These are phyloP conservation scores for Mormoops blainvillei DNA, from an alignment of 2,113 vertebrate species.

Conservation along the genomic window DNA sequence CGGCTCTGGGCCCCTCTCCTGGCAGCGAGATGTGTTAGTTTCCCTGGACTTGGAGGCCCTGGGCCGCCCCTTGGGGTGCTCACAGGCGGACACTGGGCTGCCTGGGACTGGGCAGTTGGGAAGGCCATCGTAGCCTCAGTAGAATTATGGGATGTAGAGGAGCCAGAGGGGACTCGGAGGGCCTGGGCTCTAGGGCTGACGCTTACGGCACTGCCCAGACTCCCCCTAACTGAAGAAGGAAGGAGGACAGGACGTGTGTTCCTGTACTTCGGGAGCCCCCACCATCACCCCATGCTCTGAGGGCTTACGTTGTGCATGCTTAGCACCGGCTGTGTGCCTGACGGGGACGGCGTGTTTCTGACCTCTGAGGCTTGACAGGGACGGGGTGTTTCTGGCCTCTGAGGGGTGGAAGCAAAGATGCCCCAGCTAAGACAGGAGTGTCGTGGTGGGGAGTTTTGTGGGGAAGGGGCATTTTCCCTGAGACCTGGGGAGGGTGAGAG, in stretches of 20 bases:
- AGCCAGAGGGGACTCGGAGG: rapidly evolving
- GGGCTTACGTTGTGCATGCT: rapidly evolving
- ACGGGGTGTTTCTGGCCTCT: no score
- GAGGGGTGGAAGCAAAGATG: not conserved
- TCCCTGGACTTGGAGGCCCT: not conserved
- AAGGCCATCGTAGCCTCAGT: not conserved
- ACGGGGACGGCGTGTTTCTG: not conserved
- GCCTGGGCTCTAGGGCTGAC: not conserved
- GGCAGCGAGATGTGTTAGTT: rapidly evolving
- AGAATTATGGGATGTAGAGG: not conserved
- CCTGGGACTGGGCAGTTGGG: not conserved
- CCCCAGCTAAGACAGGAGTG: not conserved
- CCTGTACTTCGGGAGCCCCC: not conserved
- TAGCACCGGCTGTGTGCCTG: no score
- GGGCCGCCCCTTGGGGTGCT: no score
- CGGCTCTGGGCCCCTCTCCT: not conserved
- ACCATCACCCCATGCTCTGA: rapidly evolving
- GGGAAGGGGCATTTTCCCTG: not conserved
- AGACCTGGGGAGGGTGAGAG: not conserved
- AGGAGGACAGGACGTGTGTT: not conserved
- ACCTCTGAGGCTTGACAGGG: not conserved
- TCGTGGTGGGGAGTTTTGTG: rapidly evolving
- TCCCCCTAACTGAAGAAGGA: not conserved
- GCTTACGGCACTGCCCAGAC: not conserved
- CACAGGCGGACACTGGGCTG: no score